Evolutionary conservation across 2,797 vertebrate genomes (phyloP).

Genomic region (Falco novaeseelandiae): DNA sequence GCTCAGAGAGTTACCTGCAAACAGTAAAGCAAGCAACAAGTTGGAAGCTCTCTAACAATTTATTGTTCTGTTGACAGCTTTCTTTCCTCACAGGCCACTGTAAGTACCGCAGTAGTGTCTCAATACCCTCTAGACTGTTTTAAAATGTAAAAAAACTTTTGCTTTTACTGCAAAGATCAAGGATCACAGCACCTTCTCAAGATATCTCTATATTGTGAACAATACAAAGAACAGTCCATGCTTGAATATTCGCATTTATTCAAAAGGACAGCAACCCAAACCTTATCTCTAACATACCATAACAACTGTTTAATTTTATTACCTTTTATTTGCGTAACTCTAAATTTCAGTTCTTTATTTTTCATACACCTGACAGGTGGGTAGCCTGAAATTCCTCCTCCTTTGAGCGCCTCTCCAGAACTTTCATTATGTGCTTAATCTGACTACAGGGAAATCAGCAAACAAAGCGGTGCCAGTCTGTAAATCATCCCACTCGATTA

Average conservation of each 20-base stretch:
- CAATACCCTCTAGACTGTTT: not conserved
- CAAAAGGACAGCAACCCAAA: not conserved
- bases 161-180: not conserved
- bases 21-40: not conserved
- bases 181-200: not conserved
- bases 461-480: not conserved
- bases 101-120: not conserved
- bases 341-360: not conserved
- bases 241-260: not conserved
- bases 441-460: not conserved
- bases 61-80: not conserved
- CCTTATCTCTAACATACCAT: not conserved
- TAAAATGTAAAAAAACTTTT: not conserved
- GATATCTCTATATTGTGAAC: not conserved
- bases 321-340: not conserved
- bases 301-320: not conserved
- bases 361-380: not conserved
- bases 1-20: not conserved
- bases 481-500: not conserved
- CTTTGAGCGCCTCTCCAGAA: not conserved
- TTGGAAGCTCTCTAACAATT: not conserved
- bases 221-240: not conserved
- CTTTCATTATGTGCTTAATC: not conserved
- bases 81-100: not conserved
- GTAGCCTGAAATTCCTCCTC: not conserved